Evolutionary conservation across 2,113 vertebrate genomes (phyloP).

Genomic region (Balaenoptera acutorostrata): DNA sequence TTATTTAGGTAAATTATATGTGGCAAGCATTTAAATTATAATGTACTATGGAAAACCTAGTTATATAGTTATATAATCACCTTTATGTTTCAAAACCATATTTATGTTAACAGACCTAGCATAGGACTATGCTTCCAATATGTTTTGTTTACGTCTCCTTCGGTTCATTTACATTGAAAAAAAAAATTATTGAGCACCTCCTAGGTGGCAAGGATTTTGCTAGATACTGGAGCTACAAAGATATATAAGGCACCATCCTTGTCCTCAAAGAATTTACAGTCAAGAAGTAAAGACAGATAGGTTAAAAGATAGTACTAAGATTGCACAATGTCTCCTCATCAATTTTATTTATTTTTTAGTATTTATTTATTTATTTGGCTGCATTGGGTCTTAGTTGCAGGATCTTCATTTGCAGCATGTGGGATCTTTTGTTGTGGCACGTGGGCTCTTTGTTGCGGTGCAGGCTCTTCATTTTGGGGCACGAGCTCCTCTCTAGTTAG

Average conservation of each 20-base stretch:
- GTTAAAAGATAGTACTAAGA: not conserved
- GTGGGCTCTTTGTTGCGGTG: fast-evolving
- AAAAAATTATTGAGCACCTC: not conserved
- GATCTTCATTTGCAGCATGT: too few species aligned
- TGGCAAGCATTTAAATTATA: conserved; percentile 1
- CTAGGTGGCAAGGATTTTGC: not conserved
- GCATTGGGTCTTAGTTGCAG: too few species aligned
- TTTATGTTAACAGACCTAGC: not conserved
- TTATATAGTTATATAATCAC: not conserved
- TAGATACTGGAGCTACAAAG: not conserved
- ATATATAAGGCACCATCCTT: not conserved
- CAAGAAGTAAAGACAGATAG: not conserved
- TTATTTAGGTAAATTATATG: not conserved
- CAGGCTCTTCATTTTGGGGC: too few species aligned
- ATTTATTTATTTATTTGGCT: too few species aligned
- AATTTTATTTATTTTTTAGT: not conserved
- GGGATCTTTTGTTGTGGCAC: too few species aligned
- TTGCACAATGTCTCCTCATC: not conserved
- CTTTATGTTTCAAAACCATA: not conserved
- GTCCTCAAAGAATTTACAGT: conserved; percentile 2
- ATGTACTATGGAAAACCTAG: not conserved
- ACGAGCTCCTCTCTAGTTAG: too few species aligned
- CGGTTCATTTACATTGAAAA: not conserved
- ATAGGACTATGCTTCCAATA: not conserved
- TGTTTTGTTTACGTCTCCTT: not conserved